These are phyloP conservation scores for Panagrolaimus sp. DNA, from an alignment of 1,140 invertebrate genomes.

Conservation along the genomic window DNA sequence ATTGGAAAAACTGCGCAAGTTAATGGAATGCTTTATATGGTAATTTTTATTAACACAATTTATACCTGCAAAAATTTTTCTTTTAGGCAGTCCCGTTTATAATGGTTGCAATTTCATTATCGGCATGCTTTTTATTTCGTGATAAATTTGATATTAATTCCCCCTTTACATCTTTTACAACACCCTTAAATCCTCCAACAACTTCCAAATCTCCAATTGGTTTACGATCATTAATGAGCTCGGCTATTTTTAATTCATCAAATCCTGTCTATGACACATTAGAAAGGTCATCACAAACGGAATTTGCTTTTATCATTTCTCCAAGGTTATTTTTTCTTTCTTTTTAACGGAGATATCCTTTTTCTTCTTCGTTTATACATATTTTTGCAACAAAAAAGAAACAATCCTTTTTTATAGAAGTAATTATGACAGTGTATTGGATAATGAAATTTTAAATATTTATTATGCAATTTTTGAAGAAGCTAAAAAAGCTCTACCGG, in stretches of 20 bases:
- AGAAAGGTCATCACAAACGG: not conserved
- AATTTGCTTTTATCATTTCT: not conserved
- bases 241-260: not conserved
- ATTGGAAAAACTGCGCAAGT: slow-evolving; percentile 1
- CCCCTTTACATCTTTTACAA: not conserved
- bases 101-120: not conserved
- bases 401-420: not conserved
- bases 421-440: not conserved
- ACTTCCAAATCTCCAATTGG: slow-evolving; percentile 6
- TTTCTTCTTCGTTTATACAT: too few species aligned
- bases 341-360: too few species aligned
- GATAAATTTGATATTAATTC: slow-evolving; percentile 7
- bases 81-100: not conserved
- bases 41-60: not conserved
- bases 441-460: not conserved
- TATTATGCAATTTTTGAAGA: slow-evolving; percentile 1
- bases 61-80: not conserved
- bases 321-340: not conserved
- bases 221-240: slow-evolving; percentile 12
- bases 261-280: not conserved
- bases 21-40: not conserved
- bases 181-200: not conserved
- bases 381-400: not conserved
- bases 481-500: not conserved
- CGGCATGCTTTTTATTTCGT: slow-evolving; percentile 2